A percentile compares a stretch with the other conserved stretches of the same genome.
These are phyloP conservation scores for Sarcophilus harrisii DNA, from an alignment of 2,797 vertebrate genomes.

Conservation along the genomic window DNA sequence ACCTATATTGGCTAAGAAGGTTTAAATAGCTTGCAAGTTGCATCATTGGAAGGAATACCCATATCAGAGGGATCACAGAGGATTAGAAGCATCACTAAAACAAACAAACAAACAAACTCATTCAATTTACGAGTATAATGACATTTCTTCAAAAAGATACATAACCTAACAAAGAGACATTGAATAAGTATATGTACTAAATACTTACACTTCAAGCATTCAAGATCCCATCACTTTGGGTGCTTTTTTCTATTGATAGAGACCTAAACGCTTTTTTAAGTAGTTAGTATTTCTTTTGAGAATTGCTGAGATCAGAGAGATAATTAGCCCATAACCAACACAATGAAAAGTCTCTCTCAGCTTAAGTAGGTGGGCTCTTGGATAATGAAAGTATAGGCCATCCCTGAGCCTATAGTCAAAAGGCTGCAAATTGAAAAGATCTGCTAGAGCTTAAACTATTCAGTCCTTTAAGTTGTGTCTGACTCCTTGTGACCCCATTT, in stretches of 20 bases:
- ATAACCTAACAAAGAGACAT: background rate
- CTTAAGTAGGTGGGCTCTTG: background rate
- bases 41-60: background rate
- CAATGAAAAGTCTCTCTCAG: background rate
- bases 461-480: background rate
- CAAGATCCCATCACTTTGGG: background rate
- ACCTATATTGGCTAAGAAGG: background rate
- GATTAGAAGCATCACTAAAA: background rate
- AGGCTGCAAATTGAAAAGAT: no score
- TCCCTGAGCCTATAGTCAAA: background rate
- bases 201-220: background rate
- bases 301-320: background rate
- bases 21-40: background rate
- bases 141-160: background rate
- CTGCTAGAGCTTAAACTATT: background rate
- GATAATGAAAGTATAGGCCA: background rate
- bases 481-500: background rate
- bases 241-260: background rate
- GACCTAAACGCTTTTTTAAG: background rate
- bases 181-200: background rate
- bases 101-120: background rate
- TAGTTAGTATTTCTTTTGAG: background rate
- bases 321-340: background rate
- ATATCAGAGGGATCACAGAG: background rate
- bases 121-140: background rate